Evolutionary conservation across 2,797 vertebrate genomes (phyloP), one percentile per base, ranked within the genome.

Genomic region (Argentina silus): DNA sequence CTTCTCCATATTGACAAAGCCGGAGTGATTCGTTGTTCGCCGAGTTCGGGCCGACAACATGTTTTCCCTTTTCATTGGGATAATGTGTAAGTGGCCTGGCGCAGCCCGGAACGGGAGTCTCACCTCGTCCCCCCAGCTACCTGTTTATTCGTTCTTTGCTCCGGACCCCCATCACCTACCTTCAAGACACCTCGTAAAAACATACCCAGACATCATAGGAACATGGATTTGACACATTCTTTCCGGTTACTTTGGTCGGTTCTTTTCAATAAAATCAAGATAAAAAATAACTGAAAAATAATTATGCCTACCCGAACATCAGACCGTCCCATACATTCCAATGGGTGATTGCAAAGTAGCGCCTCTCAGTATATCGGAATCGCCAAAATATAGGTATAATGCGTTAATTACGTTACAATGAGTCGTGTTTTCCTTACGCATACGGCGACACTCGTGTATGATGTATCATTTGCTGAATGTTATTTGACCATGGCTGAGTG

Each of bases 201-300:
- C 93, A 92, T 95, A 87, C 83, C 91, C 88, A 81, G 90, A 90
- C 91, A 85, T 83, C 85, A 79, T 88, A 77, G 90, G 95, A 94
- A 93, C 92, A 90, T 72, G 88, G 88, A 85, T 90, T 89, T 79
- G 82, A 82, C 76, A 85, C 78, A 87, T 90, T 93, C 83, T 86
- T 78, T 81, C 78, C 84, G 87, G 75, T 90, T 84, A 90, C 86
- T 60, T 85, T 79, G 81, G 90, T 87, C 75, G 78, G 90, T 88
- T 90, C 93, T 87, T 93, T 90, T 93, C 91, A 98, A 96, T 96
- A 98, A 98, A 97, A 97, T 98, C 96, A 95, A 90, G 95, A 94
- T 95, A 96, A 97, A 96, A 97, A 97, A 96, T 96, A 94, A 95
- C 92, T 91, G 95, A 96, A 97, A 97, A 97, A 96, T 96, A 95